Conservation (phyloP, 2,888 invertebrate species). For the Dasysyrphus tricinctus region DNA sequence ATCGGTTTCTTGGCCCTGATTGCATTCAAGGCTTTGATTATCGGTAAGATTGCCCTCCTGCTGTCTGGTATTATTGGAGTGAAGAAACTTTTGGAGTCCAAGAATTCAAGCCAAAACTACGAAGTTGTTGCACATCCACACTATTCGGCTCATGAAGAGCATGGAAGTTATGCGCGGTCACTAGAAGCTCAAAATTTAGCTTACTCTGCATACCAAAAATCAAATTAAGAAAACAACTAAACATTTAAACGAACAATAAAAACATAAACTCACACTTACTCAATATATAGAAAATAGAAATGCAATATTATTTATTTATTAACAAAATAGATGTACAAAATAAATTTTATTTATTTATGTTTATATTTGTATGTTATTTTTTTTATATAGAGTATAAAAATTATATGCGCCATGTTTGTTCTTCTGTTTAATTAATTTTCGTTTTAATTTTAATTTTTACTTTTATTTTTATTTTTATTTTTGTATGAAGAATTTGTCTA, state of each 20-base stretch:
- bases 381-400: conserved; percentile 16
- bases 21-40: conserved; percentile 92
- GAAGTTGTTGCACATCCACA: conserved; percentile 90
- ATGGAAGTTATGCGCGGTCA: conserved; percentile 87
- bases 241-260: conserved; percentile 30
- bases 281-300: conserved; percentile 75
- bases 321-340: conserved; percentile 67
- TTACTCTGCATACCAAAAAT: conserved; percentile 86
- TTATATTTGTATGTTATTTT: conserved; percentile 45
- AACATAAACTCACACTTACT: conserved; percentile 56
- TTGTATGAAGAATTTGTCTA: background rate
- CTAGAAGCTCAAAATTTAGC: conserved; percentile 89
- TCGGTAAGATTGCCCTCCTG: conserved; percentile 92
- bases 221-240: conserved; percentile 61
- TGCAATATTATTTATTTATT: conserved; percentile 78
- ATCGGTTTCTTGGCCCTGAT: conserved; percentile 91
- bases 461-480: background rate
- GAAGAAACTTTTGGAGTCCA: conserved; percentile 89
- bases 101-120: conserved; percentile 89
- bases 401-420: conserved; percentile 64
- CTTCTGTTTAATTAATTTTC: conserved; percentile 78
- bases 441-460: conserved; percentile 60
- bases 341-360: conserved; percentile 76
- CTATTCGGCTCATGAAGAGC: conserved; percentile 84
- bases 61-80: conserved; percentile 89